Evolutionary conservation across 2,113 vertebrate species (phyloP).

Genomic region (Protobothrops flavoviridis): DNA sequence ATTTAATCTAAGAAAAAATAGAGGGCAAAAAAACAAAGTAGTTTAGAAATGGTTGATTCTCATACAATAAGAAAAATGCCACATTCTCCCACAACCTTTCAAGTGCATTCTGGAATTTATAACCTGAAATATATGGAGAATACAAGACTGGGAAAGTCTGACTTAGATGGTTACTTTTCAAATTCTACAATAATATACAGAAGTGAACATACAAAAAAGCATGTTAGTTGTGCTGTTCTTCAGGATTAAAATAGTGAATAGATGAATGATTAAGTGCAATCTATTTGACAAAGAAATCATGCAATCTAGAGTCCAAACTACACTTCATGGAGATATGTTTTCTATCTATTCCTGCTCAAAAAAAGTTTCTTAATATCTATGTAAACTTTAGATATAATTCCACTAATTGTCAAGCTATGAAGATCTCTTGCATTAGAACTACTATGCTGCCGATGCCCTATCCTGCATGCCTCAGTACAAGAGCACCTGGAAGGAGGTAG

Average conservation of each 20-base stretch:
- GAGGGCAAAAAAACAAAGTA: constrained; percentile 41
- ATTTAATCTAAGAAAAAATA: constrained; percentile 65
- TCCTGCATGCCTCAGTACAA: background rate
- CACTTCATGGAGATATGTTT: background rate
- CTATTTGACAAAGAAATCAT: background rate
- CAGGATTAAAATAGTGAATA: background rate
- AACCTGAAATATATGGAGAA: background rate
- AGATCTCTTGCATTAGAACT: no score
- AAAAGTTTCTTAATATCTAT: background rate
- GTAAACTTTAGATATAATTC: background rate
- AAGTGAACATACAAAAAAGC: background rate
- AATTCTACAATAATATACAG: background rate
- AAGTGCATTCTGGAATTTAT: background rate
- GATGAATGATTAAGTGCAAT: background rate
- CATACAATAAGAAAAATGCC: background rate
- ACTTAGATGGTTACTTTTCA: background rate
- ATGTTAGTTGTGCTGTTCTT: background rate
- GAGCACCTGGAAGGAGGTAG: background rate
- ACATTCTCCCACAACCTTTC: background rate
- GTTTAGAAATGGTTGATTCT: background rate
- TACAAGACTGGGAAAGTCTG: background rate
- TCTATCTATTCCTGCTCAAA: background rate
- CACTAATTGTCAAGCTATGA: no score
- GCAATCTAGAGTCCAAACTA: background rate
- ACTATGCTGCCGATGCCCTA: background rate